Base-by-base conservation (phyloP, 1,140 invertebrate genomes). In the Penaeus japonicus region DNA sequence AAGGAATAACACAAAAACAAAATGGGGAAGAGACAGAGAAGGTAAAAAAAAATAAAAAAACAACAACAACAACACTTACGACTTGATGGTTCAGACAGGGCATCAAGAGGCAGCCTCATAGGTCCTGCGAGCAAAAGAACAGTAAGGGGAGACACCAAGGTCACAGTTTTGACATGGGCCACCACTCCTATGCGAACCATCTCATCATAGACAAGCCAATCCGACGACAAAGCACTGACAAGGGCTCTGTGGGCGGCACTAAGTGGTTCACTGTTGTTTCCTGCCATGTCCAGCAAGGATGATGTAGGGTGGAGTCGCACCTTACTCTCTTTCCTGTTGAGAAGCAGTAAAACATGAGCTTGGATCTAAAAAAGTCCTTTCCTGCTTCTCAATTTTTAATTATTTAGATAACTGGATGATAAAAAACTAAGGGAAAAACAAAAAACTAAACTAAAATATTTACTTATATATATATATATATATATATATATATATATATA, bases 151-250 rank as follows among this genome's bases (percentile, higher is more conserved):
- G 96, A 96, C 2, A 98, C 94, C 18, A 96, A 91, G 20, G 97
- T 97, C 84, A 95, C 96, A 89, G 95, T 96, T 84, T 95, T 94
- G 1, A 96, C 95, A 89, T 95, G 95, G 90, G 95, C 95, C 59
- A 95, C 93, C 77, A 93, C 93, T 22, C 94, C 95, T 15, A 93
- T 93, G 53, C 95, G 94, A 22, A 94, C 95, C 92, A 97, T 95
- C 92, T 97, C 96, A 91, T 97, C 96, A 92, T 96, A 98, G 53
- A 97, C 93, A 27, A 98, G 92, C 96, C 97, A 98, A 91, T 97
- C 96, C 15, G 95, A 95, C 0, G 95, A 96, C 32, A 97, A 92
- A 65, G 91, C 91, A 73, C 93, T 92, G 15, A 93, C 90, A 15
- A 94, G 93, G 20, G 94, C 78, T 35, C 90, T 91, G 77, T 92